A percentile compares a stretch with the other conserved stretches of the same genome.
Conservation (phyloP, 2,888 invertebrate species). For the Idaea dimidiata region DNA sequence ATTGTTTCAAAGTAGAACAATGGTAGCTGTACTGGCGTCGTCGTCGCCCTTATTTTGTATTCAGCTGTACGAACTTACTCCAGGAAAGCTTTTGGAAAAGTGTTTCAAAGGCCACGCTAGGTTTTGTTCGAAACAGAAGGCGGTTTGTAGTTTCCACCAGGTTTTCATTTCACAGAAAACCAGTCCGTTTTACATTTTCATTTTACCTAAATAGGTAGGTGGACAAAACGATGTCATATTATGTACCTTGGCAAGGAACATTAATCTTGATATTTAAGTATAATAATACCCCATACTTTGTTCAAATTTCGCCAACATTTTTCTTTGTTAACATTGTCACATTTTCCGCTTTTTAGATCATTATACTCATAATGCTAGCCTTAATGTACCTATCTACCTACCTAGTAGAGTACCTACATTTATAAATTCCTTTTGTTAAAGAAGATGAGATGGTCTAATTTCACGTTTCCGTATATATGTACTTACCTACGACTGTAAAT, state of each 20-base stretch:
- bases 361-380: neutral
- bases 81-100: neutral
- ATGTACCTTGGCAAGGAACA: neutral
- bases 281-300: neutral
- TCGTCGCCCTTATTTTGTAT: neutral
- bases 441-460: no score
- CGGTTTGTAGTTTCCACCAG: neutral
- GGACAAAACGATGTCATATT: neutral
- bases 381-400: neutral
- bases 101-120: neutral
- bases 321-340: neutral
- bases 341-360: neutral
- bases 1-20: slow-evolving; percentile 13
- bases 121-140: neutral
- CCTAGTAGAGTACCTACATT: no score
- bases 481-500: no score
- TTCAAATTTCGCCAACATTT: neutral
- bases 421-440: no score
- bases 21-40: neutral
- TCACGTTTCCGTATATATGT: no score
- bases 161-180: neutral
- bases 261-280: neutral
- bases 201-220: no score
- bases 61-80: neutral
- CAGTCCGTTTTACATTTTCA: neutral